These are phyloP conservation scores for Chrysotoxum bicinctum DNA, from an alignment of 2,888 invertebrate genomes.

Conservation along the genomic window DNA sequence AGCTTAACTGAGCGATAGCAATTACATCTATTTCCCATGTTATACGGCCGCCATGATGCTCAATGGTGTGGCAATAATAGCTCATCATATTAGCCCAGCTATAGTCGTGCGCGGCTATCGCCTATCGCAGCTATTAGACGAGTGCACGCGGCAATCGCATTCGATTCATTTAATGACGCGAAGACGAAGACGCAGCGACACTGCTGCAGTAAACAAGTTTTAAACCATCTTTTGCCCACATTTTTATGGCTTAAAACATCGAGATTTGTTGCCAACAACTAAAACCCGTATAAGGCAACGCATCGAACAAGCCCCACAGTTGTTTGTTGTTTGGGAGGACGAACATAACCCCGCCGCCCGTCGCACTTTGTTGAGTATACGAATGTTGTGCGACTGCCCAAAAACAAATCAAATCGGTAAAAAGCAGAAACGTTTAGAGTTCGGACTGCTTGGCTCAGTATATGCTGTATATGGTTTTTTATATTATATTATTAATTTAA, in stretches of 20 bases:
- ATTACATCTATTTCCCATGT: constrained; percentile 66
- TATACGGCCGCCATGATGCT: constrained; percentile 68
- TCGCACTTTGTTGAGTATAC: neutral
- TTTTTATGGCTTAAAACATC: constrained; percentile 17
- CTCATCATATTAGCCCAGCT: constrained; percentile 64
- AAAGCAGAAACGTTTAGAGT: constrained; percentile 63
- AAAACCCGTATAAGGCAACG: constrained; percentile 60
- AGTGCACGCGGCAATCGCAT: constrained; percentile 43
- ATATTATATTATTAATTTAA: constrained; percentile 71
- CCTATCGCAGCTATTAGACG: constrained; percentile 43
- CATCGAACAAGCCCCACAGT: constrained; percentile 36
- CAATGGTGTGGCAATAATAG: constrained; percentile 70
- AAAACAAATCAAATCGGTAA: constrained; percentile 65
- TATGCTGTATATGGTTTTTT: constrained; percentile 65
- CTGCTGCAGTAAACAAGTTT: constrained; percentile 57
- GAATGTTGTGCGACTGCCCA: constrained; percentile 22
- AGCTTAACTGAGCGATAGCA: constrained; percentile 33
- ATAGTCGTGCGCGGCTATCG: constrained; percentile 28
- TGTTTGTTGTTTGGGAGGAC: constrained; percentile 11
- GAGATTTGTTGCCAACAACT: constrained; percentile 55
- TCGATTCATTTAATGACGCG: constrained; percentile 42
- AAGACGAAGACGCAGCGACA: constrained; percentile 17
- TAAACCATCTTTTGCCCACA: constrained; percentile 50
- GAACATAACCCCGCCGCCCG: constrained; percentile 23
- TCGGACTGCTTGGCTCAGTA: constrained; percentile 1